Percentiles rank a stretch among this genome's conserved stretches.
Evolutionary conservation across 2,113 vertebrate genomes (phyloP).

Genomic region (Apodemus speciosus): DNA sequence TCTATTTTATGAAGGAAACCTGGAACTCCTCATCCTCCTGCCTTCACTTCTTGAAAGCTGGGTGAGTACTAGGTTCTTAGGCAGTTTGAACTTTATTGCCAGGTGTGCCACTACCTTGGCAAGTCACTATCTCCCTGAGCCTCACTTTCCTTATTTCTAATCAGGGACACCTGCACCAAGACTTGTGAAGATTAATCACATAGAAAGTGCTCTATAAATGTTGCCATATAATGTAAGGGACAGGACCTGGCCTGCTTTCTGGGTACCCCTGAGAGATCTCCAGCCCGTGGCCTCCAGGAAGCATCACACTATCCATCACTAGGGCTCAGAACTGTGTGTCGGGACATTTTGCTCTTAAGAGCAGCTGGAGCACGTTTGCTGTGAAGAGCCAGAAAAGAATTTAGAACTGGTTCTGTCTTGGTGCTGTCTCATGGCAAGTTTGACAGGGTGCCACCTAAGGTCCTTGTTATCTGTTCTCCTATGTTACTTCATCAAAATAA

Average conservation of each 20-base stretch:
- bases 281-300: background rate
- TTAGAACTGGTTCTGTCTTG: background rate
- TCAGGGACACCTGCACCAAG: background rate
- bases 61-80: background rate
- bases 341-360: background rate
- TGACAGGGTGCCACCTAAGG: background rate
- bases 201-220: background rate
- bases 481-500: background rate
- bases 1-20: background rate
- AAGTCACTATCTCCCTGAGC: background rate
- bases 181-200: background rate
- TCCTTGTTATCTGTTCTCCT: background rate
- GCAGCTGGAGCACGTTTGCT: background rate
- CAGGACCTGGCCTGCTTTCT: background rate
- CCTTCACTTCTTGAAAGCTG: background rate
- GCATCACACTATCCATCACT: background rate
- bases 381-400: background rate
- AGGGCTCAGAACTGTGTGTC: background rate
- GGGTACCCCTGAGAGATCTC: background rate
- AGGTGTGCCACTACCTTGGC: background rate
- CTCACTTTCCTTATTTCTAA: constrained; percentile 47
- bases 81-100: background rate
- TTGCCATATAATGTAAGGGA: background rate
- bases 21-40: background rate
- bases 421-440: background rate